These are phyloP conservation scores for Tenthredo mesomela DNA, from an alignment of 2,888 invertebrate genomes.

Conservation along the genomic window DNA sequence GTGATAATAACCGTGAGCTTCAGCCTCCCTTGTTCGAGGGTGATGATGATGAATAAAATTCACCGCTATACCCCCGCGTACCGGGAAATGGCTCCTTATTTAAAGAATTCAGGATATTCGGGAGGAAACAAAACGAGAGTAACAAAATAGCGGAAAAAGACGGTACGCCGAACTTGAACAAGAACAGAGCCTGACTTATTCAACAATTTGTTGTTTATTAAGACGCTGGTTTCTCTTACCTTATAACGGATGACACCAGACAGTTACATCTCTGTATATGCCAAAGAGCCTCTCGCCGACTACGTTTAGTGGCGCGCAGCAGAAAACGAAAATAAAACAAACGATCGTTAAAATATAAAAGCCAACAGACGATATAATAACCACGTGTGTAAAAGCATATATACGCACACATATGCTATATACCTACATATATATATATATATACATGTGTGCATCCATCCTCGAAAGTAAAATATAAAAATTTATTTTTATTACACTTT, in stretches of 20 bases:
- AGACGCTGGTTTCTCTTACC: conserved; percentile 12
- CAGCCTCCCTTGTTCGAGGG: conserved; percentile 2
- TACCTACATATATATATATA: not conserved
- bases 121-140: not conserved
- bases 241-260: conserved; percentile 3
- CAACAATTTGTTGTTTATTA: conserved; percentile 28
- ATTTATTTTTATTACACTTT: not conserved
- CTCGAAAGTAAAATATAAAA: not conserved
- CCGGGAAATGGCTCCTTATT: not conserved
- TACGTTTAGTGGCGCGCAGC: not conserved
- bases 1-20: not conserved
- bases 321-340: conserved; percentile 14
- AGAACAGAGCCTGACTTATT: conserved; percentile 6
- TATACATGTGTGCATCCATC: not conserved
- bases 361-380: not conserved
- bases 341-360: conserved; percentile 29
- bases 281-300: conserved; percentile 5
- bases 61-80: not conserved
- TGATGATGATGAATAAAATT: conserved; percentile 11
- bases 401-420: not conserved
- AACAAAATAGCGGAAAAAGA: conserved; percentile 9
- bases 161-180: not conserved
- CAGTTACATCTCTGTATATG: conserved; percentile 19
- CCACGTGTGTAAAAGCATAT: not conserved
- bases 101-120: not conserved